Evolutionary conservation across 2,888 invertebrate species (phyloP).

Genomic region (Panorpa germanica): DNA sequence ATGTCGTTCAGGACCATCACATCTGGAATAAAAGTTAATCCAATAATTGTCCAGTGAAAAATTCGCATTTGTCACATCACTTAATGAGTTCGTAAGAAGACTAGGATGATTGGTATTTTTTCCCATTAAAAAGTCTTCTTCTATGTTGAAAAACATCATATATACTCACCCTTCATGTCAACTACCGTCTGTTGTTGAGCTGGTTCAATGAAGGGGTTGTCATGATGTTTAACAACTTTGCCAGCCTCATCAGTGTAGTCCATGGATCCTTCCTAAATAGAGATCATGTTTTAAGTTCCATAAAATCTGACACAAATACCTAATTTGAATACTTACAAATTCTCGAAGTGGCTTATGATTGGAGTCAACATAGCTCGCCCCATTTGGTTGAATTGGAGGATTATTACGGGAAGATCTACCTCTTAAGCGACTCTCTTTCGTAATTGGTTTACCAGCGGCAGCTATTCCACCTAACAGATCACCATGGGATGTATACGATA

Average conservation of each 20-base stretch:
- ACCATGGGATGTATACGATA: conserved; percentile 88
- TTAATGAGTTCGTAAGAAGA: no score
- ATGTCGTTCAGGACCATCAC: conserved; percentile 95
- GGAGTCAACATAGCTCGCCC: conserved; percentile 37
- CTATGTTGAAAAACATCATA: conserved; percentile 3
- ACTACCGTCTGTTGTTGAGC: conserved; percentile 75
- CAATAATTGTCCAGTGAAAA: conserved; percentile 3
- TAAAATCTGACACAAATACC: no score
- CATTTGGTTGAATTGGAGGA: conserved; percentile 37
- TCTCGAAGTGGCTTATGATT: conserved; percentile 49
- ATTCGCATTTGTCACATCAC: not conserved
- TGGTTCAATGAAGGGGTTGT: conserved; percentile 85
- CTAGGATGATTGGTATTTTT: no score
- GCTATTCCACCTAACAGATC: conserved; percentile 63
- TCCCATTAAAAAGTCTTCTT: no score
- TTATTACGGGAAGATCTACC: conserved; percentile 55
- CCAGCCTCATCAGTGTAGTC: conserved; percentile 62
- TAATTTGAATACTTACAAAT: conserved; percentile 36
- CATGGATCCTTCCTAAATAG: conserved; percentile 54
- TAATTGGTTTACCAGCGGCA: conserved; percentile 40
- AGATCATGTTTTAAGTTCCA: no score
- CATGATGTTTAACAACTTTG: conserved; percentile 61
- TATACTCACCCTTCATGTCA: conserved; percentile 70
- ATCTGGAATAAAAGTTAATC: conserved; percentile 38
- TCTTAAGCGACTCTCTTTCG: conserved; percentile 71